Percentiles rank a stretch among this genome's conserved stretches.
Conservation (phyloP, 2,888 invertebrate species). For the Cryptophagus acutangulus region DNA sequence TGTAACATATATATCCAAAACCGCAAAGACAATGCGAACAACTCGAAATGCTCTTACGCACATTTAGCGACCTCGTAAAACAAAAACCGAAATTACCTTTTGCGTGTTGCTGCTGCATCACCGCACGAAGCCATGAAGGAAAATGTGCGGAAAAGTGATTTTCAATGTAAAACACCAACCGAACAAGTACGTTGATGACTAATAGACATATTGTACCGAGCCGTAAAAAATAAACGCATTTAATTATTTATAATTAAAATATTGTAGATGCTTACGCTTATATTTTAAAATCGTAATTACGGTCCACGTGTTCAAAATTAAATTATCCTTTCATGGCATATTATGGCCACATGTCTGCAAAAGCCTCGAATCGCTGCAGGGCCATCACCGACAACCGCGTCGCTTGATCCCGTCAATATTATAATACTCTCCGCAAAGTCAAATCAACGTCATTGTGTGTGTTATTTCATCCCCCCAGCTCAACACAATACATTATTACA, state of each 20-base stretch:
- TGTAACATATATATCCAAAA: neutral
- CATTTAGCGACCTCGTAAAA: constrained; percentile 4
- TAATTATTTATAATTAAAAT: constrained; percentile 7
- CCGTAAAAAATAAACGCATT: neutral
- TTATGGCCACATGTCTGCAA: constrained; percentile 23
- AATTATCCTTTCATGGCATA: constrained; percentile 25
- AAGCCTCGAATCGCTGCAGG: constrained; percentile 1
- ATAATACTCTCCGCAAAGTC: neutral
- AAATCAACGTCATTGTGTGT: neutral
- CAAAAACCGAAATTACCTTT: constrained; percentile 2
- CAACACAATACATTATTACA: too few species aligned
- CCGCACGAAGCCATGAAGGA: constrained; percentile 3
- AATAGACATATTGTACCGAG: constrained; percentile 2
- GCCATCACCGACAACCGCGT: too few species aligned
- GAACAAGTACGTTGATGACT: constrained; percentile 4
- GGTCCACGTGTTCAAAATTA: constrained; percentile 25
- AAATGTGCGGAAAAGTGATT: constrained; percentile 8
- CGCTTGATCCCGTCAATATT: too few species aligned
- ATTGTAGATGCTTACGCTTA: too few species aligned
- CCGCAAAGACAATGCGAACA: constrained; percentile 1
- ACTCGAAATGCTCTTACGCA: too few species aligned
- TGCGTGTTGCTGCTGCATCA: constrained; percentile 3
- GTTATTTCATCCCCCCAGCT: neutral
- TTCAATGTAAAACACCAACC: constrained; percentile 8
- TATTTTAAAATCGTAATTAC: constrained; percentile 9